phyloP scores from a whole-genome alignment of 2,888 invertebrate species.

The Platerodrilus igneus region DNA sequence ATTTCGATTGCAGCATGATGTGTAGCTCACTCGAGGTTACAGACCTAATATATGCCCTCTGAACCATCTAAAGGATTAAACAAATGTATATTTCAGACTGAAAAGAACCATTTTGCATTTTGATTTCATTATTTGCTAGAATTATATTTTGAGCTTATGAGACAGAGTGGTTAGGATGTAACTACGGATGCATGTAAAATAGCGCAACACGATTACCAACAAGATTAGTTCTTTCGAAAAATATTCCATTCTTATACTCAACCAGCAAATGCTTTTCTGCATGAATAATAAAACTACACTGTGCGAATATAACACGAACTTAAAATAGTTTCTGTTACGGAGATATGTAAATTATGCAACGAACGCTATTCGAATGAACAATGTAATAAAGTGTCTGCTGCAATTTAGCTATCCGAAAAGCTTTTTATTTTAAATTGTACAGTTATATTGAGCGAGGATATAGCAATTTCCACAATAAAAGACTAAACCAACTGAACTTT shows the following conservation, averaged over 20 bases:
- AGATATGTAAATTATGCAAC: conserved; percentile 22
- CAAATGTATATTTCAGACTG: conserved; percentile 22
- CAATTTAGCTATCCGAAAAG: conserved; percentile 15
- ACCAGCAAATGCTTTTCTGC: too few relatives aligned
- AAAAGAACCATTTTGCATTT: too few relatives aligned
- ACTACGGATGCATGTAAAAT: too few relatives aligned
- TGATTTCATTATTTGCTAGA: too few relatives aligned
- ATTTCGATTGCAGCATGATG: conserved; percentile 15
- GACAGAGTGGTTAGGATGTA: too few relatives aligned
- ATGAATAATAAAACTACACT: conserved; percentile 9
- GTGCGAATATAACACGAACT: conserved; percentile 10
- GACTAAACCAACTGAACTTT: too few relatives aligned
- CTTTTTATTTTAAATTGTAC: conserved; percentile 16
- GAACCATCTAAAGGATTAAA: conserved; percentile 22
- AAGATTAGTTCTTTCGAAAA: too few relatives aligned
- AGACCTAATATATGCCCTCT: conserved; percentile 23
- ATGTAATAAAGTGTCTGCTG: conserved; percentile 19
- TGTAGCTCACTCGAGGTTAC: conserved; percentile 22
- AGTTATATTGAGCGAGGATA: too few relatives aligned
- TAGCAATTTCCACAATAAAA: too few relatives aligned
- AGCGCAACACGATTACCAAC: too few relatives aligned
- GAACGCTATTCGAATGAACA: conserved; percentile 20
- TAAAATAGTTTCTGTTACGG: conserved; percentile 12
- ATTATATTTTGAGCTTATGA: too few relatives aligned
- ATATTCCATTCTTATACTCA: too few relatives aligned